Evolutionary conservation across 2,797 vertebrate species (phyloP), one percentile per base, ranked within the genome.

Genomic region (Todus mexicanus): DNA sequence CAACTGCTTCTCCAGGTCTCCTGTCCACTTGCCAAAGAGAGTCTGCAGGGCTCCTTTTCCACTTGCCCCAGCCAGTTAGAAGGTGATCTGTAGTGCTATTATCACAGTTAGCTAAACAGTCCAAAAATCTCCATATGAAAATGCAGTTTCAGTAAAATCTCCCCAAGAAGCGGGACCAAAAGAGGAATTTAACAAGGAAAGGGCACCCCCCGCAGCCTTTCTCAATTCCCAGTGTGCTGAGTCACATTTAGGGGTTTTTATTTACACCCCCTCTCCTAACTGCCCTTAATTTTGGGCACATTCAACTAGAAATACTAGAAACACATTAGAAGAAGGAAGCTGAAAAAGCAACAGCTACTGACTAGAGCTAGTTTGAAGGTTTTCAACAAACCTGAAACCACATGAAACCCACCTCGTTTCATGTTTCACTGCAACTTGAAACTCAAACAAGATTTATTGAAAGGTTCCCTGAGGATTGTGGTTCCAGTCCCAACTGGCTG

Each of bases 341-440:
- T 27, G 59, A 81, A 94, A 93, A 91, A 87, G 60, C 48, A 89
- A 68, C 64, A 90, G 85, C 79, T 79, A 88, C 87, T 79, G 93
- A 88, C 76, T 71, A 73, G 64, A 88, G 63, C n/a, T 82, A 48
- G n/a, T 81, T 84, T 87, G 92, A 92, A 88, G 9, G 4, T 77
- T 96, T 93, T 91, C 87, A 92, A 40, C 87, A 88, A 96, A 95
- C 91, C 79, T 82, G 82, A 94, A 90, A 84, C 87, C 0, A 1
- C 74, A 76, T 11, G 83, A 93, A 96, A 78, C 29, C 65, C 31
- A 70, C 54, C 71, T 68, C 15, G 26, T 70, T 78, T 95, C 70
- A 12, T 56, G 73, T 95, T 95, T 94, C 94, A 88, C 64, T 91
- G 89, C 83, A 95, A 92, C 92, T 61, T 65, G 93, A 96, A 95